phyloP scores from a whole-genome alignment of 2,888 invertebrate species.

The Agrypnus murinus region DNA sequence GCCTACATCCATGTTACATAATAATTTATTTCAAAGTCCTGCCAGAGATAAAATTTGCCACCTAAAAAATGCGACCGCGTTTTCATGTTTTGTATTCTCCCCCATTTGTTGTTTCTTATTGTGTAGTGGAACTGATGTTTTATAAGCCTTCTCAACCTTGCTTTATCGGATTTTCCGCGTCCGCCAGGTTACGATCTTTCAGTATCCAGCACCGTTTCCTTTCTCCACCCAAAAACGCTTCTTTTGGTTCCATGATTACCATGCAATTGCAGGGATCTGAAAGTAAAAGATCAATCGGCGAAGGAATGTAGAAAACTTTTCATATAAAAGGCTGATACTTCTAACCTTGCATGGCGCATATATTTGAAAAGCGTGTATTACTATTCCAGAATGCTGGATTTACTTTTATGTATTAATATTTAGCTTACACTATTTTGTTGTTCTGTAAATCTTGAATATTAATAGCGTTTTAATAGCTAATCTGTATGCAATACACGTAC shows the following conservation, averaged over 20 bases:
- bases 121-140: slow-evolving; percentile 42
- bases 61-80: slow-evolving; percentile 29
- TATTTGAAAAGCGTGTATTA: too few relatives aligned
- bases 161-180: slow-evolving; percentile 41
- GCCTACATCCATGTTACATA: too few relatives aligned
- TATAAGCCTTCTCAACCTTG: slow-evolving; percentile 42
- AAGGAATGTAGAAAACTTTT: slow-evolving; percentile 10
- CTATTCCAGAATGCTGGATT: too few relatives aligned
- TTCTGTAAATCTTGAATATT: too few relatives aligned
- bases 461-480: too few relatives aligned
- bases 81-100: slow-evolving; percentile 20
- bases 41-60: slow-evolving; percentile 19
- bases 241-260: slow-evolving; percentile 33
- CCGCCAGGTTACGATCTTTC: slow-evolving; percentile 35
- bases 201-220: slow-evolving; percentile 32
- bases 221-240: slow-evolving; percentile 35
- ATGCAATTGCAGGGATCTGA: slow-evolving; percentile 31
- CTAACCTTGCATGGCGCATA: too few relatives aligned
- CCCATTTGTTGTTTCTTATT: slow-evolving; percentile 43
- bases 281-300: slow-evolving; percentile 22
- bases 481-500: too few relatives aligned
- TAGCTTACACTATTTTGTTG: too few relatives aligned
- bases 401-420: too few relatives aligned
- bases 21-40: not conserved
- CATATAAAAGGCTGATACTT: not conserved